Base-by-base conservation (phyloP, 2,888 invertebrate species). In the Ligdia adustata region DNA sequence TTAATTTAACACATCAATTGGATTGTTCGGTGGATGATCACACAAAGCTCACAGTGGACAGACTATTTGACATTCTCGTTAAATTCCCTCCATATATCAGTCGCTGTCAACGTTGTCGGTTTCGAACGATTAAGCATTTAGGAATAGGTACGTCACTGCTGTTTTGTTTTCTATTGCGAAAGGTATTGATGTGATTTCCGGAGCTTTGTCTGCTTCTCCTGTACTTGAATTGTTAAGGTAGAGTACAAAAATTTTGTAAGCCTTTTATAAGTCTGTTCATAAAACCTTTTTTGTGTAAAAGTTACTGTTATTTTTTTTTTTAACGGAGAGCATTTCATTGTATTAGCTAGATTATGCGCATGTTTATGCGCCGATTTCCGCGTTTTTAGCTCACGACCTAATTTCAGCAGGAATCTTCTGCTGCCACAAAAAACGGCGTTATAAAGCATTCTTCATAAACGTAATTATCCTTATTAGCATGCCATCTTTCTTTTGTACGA, bases 1-100 rank as follows among this genome's bases (percentile, higher is more conserved):
- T 55, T 55, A 61, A 57, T 62, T 61, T 46, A 61, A 57, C 62
- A 61, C 49, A 51, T 62, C 61, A 61, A 57, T 57, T 41, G 44
- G 29, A 48, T 34, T 47, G 62, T 57, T 47, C 47, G 46, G 24
- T 54, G 57, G 52, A 50, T 49, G 51, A 52, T 52, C 52, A 38
- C 54, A 55, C 52, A 56, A 53, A 56, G 51, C 49, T 38, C 51
- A 50, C 55, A 45, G 50, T 57, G 46, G 39, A n/a, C n/a, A n/a
- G n/a, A 48, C 56, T 58, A 56, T 62, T 48, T 57, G 60, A 62
- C 57, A 50, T 42, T 49, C 54, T 55, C 46, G 60, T 55, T 50
- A 50, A 45, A 43, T 52, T 50, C 34, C 32, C 43, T 47, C 57
- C 44, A 60, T 63, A 57, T 57, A 63, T 62, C 63, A 57, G 43